These are phyloP conservation scores for Hydrotaea cyrtoneurina DNA, from an alignment of 2,888 invertebrate genomes.

Conservation along the genomic window DNA sequence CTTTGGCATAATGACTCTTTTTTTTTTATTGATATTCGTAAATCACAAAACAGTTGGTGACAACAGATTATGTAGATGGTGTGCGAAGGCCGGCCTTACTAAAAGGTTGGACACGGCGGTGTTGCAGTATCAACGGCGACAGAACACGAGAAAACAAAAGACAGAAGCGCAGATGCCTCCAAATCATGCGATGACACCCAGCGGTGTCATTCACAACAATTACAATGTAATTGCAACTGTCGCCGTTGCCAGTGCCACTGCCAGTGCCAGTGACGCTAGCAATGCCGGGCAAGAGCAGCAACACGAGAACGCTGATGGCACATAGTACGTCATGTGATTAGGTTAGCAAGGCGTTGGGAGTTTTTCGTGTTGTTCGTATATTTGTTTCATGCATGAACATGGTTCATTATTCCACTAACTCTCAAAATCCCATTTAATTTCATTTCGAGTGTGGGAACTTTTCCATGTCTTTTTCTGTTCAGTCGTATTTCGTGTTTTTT, in stretches of 20 bases:
- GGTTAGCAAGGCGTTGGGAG: slow-evolving; percentile 65
- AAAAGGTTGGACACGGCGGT: too few species aligned
- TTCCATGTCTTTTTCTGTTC: slow-evolving; percentile 13
- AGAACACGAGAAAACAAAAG: slow-evolving; percentile 32
- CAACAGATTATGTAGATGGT: too few species aligned
- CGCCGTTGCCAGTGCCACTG: slow-evolving; percentile 62
- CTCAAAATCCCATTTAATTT: slow-evolving; percentile 49
- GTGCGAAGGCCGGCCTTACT: too few species aligned
- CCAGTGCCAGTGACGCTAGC: slow-evolving; percentile 26
- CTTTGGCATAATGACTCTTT: too few species aligned
- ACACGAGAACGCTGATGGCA: slow-evolving; percentile 28
- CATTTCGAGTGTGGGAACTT: slow-evolving; percentile 60
- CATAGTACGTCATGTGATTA: slow-evolving; percentile 53
- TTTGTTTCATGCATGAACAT: slow-evolving; percentile 33
- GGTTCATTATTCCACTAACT: slow-evolving; percentile 51
- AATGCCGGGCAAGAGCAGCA: slow-evolving; percentile 14
- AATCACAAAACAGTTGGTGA: too few species aligned
- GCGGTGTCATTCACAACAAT: slow-evolving; percentile 67
- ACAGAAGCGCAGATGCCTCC: slow-evolving; percentile 52
- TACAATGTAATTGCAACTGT: slow-evolving; percentile 65
- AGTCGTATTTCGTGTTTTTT: slow-evolving; percentile 31
- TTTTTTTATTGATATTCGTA: too few species aligned
- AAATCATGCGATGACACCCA: slow-evolving; percentile 67
- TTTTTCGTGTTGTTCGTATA: slow-evolving; percentile 23
- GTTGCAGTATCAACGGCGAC: not conserved